These are phyloP conservation scores for Psophia crepitans DNA, from an alignment of 2,113 vertebrate genomes.

Conservation along the genomic window DNA sequence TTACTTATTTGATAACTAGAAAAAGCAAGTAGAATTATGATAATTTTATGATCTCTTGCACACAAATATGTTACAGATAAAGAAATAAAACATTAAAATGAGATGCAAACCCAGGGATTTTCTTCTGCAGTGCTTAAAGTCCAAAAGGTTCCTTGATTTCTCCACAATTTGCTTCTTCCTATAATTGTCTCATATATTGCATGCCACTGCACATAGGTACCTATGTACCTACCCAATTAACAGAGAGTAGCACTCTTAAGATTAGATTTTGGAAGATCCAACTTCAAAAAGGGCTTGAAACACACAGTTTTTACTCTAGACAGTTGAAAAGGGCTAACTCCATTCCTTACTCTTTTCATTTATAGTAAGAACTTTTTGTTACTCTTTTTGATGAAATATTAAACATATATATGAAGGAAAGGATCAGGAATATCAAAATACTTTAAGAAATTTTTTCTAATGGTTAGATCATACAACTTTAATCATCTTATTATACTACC, in stretches of 20 bases:
- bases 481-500: background rate
- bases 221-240: background rate
- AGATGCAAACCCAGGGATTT: background rate
- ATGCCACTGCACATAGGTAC: background rate
- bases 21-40: background rate
- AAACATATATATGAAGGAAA: background rate
- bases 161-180: background rate
- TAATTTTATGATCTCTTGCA: background rate
- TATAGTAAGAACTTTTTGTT: background rate
- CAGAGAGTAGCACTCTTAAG: background rate
- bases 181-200: background rate
- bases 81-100: background rate
- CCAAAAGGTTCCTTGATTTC: background rate
- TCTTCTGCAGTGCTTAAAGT: background rate
- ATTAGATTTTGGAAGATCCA: background rate
- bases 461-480: background rate
- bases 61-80: background rate
- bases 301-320: background rate
- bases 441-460: background rate
- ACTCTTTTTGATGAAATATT: constrained; percentile 46
- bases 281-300: constrained; percentile 34
- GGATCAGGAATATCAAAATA: background rate
- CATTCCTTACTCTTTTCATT: background rate
- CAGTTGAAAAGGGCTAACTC: background rate
- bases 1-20: background rate